Percentiles rank a stretch among this genome's conserved stretches.
phyloP scores from a whole-genome alignment of 2,113 vertebrate species.

The Macquaria ambigua region DNA sequence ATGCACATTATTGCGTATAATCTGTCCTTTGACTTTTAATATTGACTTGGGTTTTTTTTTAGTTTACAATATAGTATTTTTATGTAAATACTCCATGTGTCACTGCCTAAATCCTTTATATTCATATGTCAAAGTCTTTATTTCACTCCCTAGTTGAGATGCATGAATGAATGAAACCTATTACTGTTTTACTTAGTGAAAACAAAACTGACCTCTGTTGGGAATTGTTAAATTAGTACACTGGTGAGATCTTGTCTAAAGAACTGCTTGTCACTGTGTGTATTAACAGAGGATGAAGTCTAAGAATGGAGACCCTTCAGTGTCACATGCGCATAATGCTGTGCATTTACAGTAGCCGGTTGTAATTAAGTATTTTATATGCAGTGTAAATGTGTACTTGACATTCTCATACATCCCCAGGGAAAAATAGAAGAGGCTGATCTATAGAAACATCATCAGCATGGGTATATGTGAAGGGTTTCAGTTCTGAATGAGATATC shows the following conservation, averaged over 20 bases:
- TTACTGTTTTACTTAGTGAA: background rate
- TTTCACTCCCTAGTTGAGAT: background rate
- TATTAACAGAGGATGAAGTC: background rate
- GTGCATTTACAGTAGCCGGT: background rate
- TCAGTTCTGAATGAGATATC: background rate
- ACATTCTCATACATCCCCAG: background rate
- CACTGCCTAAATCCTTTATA: background rate
- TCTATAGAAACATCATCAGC: background rate
- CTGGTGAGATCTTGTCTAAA: conserved; percentile 26
- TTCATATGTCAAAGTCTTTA: background rate
- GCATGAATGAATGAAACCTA: conserved; percentile 31
- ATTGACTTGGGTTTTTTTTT: too few relatives aligned
- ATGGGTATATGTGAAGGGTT: background rate
- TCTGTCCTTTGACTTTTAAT: background rate
- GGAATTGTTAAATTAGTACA: conserved; percentile 19
- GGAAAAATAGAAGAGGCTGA: background rate
- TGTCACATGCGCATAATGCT: background rate
- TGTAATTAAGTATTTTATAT: background rate
- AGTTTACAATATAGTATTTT: too few relatives aligned
- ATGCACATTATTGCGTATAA: background rate
- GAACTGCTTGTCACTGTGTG: conserved; percentile 32
- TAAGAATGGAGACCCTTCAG: conserved; percentile 4
- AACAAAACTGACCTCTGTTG: conserved; percentile 35
- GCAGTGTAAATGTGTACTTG: background rate
- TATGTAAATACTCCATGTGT: background rate